Evolutionary conservation across 2,113 vertebrate species (phyloP).

Genomic region (Narcine bancroftii): DNA sequence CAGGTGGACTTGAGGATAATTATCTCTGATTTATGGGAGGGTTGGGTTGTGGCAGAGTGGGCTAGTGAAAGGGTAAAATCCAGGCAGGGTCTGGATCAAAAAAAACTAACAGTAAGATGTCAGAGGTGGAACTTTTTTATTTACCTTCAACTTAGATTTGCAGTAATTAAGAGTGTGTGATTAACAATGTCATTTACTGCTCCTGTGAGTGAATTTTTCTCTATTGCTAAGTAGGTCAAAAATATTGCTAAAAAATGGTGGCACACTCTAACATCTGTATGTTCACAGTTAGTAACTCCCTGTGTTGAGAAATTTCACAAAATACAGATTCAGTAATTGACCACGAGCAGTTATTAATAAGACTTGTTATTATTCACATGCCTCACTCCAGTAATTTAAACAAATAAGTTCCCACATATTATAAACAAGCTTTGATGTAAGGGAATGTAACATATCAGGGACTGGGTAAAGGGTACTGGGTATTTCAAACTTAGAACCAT

Average conservation of each 20-base stretch:
- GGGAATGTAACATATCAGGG: neutral
- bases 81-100: too few relatives aligned
- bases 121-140: neutral
- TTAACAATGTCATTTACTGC: neutral
- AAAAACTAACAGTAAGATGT: slow-evolving; percentile 1
- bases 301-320: neutral
- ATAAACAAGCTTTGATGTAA: neutral
- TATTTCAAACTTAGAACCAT: too few relatives aligned
- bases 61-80: neutral
- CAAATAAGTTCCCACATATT: too few relatives aligned
- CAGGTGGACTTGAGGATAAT: neutral
- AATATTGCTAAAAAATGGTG: too few relatives aligned
- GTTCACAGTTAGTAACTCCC: too few relatives aligned
- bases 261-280: too few relatives aligned
- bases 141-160: neutral
- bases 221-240: too few relatives aligned
- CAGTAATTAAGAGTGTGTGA: neutral
- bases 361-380: neutral
- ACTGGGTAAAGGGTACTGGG: neutral
- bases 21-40: neutral
- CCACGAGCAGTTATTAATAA: neutral
- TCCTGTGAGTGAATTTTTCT: neutral
- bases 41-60: neutral
- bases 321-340: neutral
- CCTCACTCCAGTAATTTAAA: neutral